A percentile compares a stretch with the other conserved stretches of the same genome.
phyloP scores from a whole-genome alignment of 2,113 vertebrate genomes.

The Manacus vitellinus region DNA sequence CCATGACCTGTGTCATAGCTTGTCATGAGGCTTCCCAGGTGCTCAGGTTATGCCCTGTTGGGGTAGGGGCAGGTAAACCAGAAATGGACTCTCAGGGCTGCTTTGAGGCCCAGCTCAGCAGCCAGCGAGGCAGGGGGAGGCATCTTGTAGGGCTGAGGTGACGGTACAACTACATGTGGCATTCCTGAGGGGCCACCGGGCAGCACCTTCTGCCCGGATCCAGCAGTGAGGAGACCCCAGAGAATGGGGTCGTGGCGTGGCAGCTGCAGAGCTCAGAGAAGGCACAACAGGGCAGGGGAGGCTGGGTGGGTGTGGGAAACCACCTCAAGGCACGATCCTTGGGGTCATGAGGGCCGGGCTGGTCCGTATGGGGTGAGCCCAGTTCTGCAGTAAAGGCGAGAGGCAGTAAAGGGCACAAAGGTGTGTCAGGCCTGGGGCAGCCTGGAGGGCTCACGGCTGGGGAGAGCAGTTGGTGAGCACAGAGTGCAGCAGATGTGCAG shows the following conservation, averaged over 20 bases:
- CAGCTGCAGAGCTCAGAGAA: neutral
- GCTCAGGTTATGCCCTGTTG: neutral
- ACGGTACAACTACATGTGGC: accelerated
- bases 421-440: neutral
- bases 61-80: neutral
- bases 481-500: neutral
- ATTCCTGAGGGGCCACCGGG: neutral
- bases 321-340: neutral
- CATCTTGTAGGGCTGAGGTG: neutral
- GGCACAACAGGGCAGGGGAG: neutral
- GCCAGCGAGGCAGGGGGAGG: neutral
- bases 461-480: neutral
- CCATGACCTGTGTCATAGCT: neutral
- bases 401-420: neutral
- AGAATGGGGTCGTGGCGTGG: neutral
- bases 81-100: neutral
- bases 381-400: neutral
- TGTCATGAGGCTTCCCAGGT: neutral
- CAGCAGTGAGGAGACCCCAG: neutral
- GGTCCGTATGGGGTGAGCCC: neutral
- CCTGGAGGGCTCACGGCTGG: neutral
- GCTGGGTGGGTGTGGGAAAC: neutral
- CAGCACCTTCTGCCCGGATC: neutral
- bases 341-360: neutral
- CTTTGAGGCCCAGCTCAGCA: neutral